Conservation (phyloP, 2,113 vertebrate genomes). For the Picathartes gymnocephalus region DNA sequence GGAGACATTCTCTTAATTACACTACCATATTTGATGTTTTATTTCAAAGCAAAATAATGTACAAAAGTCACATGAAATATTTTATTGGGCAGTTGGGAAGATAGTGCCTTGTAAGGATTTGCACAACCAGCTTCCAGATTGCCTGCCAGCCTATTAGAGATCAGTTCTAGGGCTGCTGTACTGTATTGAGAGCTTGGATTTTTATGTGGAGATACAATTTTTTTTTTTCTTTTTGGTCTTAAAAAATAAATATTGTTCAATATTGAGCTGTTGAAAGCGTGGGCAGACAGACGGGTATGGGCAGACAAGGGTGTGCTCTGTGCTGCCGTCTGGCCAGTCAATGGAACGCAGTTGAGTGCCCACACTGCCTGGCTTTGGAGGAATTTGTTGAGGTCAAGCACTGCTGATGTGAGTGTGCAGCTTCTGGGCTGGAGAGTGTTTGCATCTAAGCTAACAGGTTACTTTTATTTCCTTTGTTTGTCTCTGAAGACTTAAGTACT, state of each 20-base stretch:
- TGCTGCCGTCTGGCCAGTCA: background rate
- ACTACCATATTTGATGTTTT: background rate
- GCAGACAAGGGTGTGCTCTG: background rate
- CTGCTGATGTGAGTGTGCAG: background rate
- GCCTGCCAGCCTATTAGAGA: background rate
- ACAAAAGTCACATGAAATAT: background rate
- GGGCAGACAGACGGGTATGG: background rate
- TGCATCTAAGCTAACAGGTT: background rate
- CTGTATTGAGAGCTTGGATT: background rate
- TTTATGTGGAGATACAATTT: background rate
- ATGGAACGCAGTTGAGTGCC: background rate
- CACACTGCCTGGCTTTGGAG: background rate
- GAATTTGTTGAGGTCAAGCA: background rate
- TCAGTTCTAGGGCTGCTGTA: background rate
- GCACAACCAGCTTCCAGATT: fast-evolving
- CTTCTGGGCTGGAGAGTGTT: background rate
- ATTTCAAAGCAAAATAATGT: background rate
- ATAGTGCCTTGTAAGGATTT: background rate
- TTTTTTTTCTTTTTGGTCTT: background rate
- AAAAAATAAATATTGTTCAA: background rate
- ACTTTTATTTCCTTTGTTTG: background rate
- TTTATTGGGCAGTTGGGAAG: background rate
- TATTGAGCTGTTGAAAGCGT: background rate
- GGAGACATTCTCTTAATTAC: background rate
- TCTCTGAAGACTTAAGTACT: background rate